Percentiles rank a stretch among this genome's conserved stretches.
phyloP scores from a whole-genome alignment of 2,888 invertebrate species.

The Pimpla rufipes region DNA sequence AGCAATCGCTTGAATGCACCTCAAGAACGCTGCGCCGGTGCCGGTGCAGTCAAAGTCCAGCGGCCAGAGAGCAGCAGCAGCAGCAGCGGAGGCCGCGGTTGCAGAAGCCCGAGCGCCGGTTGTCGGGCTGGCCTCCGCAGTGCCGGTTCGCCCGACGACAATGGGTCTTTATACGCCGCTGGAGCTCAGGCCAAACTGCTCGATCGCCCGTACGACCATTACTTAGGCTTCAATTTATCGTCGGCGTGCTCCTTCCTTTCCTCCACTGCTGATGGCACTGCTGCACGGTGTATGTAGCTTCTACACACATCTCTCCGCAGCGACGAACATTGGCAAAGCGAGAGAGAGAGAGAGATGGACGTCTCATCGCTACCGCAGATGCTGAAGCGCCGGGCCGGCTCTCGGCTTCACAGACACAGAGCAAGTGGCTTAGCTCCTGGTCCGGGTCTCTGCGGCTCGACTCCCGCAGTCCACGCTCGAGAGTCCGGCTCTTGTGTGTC shows the following conservation, averaged over 20 bases:
- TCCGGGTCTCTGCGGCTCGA: not conserved
- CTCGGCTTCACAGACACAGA: constrained; percentile 50
- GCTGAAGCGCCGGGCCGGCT: too few species aligned
- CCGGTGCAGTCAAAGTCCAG: constrained; percentile 22
- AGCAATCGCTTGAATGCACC: constrained; percentile 34
- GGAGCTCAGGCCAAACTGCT: constrained; percentile 44
- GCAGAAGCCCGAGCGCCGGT: too few species aligned
- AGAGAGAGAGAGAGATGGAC: too few species aligned
- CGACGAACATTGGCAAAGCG: constrained; percentile 51
- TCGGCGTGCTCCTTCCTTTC: constrained; percentile 46
- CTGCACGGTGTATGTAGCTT: constrained; percentile 67
- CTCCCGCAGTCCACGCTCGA: constrained; percentile 2
- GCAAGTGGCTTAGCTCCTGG: constrained; percentile 11
- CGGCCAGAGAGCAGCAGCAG: not conserved
- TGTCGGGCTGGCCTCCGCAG: not conserved
- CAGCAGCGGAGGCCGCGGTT: not conserved
- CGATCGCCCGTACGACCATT: constrained; percentile 70
- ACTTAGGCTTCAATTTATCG: constrained; percentile 76
- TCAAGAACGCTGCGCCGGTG: constrained; percentile 13
- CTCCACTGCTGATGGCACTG: constrained; percentile 71
- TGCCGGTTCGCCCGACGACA: constrained; percentile 38
- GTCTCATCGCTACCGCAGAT: constrained; percentile 43
- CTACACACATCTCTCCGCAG: constrained; percentile 44
- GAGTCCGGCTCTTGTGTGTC: not conserved
- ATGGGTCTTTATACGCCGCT: constrained; percentile 47